Evolutionary conservation across 2,888 invertebrate species (phyloP).

Genomic region (Cerastis rubricosa): DNA sequence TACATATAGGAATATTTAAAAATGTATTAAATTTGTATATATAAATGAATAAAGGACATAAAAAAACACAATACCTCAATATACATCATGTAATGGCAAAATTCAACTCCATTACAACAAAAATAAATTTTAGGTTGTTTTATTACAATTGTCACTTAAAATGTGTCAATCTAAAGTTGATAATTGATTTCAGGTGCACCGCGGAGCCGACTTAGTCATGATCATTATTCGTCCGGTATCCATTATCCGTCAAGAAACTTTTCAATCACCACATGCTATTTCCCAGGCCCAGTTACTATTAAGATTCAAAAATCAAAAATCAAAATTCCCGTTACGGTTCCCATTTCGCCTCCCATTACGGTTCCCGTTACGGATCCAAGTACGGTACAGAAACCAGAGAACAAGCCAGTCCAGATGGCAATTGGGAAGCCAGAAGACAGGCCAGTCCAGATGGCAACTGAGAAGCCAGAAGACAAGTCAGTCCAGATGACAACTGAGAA

Average conservation of each 20-base stretch:
- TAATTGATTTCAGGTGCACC: conserved; percentile 43
- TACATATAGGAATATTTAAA: no score
- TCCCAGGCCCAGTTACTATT: no score
- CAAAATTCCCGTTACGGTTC: neutral
- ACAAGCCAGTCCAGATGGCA: no score
- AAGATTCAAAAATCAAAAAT: no score
- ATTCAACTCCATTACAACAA: neutral
- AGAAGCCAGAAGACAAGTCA: no score
- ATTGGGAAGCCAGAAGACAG: no score
- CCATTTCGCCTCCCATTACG: neutral
- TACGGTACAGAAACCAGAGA: neutral
- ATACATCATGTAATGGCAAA: neutral
- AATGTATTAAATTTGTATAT: no score
- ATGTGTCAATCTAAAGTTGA: neutral
- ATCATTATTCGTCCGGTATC: neutral
- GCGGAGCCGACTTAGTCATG: neutral
- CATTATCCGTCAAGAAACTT: neutral
- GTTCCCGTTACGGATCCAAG: neutral
- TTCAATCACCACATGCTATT: neutral
- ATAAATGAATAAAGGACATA: no score
- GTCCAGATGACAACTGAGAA: no score
- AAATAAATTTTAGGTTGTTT: neutral
- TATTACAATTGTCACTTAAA: neutral
- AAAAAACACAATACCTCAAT: neutral
- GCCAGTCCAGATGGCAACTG: no score